A percentile compares a stretch with the other conserved stretches of the same genome.
Evolutionary conservation across 2,113 vertebrate species (phyloP).

Genomic region (Pseudopodoces humilis): DNA sequence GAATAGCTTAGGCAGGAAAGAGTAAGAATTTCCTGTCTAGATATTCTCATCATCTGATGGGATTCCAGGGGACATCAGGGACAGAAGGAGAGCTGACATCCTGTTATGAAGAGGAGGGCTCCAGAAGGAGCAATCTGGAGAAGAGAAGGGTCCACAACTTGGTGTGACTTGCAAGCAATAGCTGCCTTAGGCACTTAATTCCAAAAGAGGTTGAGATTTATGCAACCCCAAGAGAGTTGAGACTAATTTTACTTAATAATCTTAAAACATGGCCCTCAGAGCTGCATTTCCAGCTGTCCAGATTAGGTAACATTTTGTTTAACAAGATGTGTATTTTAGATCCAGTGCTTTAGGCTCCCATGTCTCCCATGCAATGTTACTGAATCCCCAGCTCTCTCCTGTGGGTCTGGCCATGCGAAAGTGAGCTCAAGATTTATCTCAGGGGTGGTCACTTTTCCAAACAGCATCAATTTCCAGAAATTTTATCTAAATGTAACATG

Average conservation of each 20-base stretch:
- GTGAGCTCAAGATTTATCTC: neutral
- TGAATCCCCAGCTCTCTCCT: neutral
- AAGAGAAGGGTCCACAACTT: neutral
- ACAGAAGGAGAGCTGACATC: neutral
- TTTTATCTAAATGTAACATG: neutral
- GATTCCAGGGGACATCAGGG: neutral
- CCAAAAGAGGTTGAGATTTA: neutral
- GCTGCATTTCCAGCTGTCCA: neutral
- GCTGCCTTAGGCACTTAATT: neutral
- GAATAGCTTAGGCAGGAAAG: neutral
- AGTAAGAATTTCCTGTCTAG: neutral
- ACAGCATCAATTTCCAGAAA: neutral
- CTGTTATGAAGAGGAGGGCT: neutral
- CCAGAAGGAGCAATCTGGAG: fast-evolving
- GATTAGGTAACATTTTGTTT: neutral
- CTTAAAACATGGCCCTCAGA: neutral
- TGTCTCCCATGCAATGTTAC: neutral
- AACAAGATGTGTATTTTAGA: neutral
- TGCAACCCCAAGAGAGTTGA: neutral
- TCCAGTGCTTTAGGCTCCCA: neutral
- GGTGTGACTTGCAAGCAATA: neutral
- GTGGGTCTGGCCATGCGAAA: neutral
- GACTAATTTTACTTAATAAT: neutral
- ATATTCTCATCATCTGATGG: neutral
- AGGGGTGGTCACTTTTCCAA: neutral